These are phyloP conservation scores for Suricata suricatta DNA, from an alignment of 2,113 vertebrate species.

Conservation along the genomic window DNA sequence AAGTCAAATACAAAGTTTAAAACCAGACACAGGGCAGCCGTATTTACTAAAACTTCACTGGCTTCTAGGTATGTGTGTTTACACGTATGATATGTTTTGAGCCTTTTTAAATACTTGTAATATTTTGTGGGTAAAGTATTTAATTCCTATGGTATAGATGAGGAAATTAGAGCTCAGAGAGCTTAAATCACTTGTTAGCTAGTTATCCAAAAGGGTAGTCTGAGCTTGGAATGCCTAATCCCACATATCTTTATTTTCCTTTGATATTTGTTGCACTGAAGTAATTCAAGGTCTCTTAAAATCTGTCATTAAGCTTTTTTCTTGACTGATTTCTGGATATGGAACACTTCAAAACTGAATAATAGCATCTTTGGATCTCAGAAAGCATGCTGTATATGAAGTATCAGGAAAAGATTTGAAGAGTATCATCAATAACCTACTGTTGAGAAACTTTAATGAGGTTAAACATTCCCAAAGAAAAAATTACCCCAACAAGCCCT, in stretches of 20 bases:
- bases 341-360: background rate
- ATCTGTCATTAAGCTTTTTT: constrained; percentile 15
- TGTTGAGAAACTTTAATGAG: constrained; percentile 24
- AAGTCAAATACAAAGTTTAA: constrained; percentile 37
- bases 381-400: background rate
- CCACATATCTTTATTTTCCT: constrained; percentile 2
- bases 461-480: background rate
- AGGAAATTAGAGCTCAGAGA: constrained; percentile 18
- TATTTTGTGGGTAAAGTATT: background rate
- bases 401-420: constrained; percentile 18
- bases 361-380: background rate
- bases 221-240: background rate
- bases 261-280: background rate
- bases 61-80: constrained; percentile 12
- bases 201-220: background rate
- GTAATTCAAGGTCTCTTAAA: background rate
- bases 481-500: background rate
- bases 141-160: background rate
- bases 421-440: background rate
- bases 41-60: constrained; percentile 22
- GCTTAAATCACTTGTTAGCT: background rate
- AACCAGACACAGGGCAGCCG: background rate
- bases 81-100: background rate
- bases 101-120: background rate
- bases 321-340: background rate